Evolutionary conservation across 2,797 vertebrate genomes (phyloP).

Genomic region (Cephalopachus bancanus): DNA sequence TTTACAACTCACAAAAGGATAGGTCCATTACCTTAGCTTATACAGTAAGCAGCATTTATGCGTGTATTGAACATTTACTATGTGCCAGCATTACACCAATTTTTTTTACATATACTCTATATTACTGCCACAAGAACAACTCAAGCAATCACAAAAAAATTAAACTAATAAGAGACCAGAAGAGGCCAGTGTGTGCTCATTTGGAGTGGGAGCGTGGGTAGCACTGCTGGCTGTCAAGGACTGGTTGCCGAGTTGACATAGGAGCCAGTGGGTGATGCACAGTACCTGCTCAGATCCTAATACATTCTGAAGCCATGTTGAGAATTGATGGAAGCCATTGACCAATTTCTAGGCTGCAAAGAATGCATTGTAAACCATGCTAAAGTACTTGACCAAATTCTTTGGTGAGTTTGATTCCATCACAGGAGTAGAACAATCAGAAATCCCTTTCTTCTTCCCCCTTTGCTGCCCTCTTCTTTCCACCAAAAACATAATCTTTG

Average conservation of each 20-base stretch:
- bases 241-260: accelerated
- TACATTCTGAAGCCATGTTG: not conserved
- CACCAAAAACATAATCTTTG: not conserved
- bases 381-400: not conserved
- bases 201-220: not conserved
- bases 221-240: not conserved
- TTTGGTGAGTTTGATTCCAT: not conserved
- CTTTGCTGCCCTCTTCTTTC: not conserved
- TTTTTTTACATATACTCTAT: not conserved
- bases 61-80: not conserved
- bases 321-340: not conserved
- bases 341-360: not conserved
- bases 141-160: not conserved
- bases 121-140: not conserved
- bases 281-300: not conserved
- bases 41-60: not conserved
- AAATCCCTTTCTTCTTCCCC: not conserved
- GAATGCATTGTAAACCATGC: not conserved
- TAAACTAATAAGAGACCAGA: not conserved
- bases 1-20: not conserved
- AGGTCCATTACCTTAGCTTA: not conserved
- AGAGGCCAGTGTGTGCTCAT: not conserved
- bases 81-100: not conserved
- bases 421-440: not conserved
- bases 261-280: not conserved